Base-by-base conservation (phyloP, 2,113 vertebrate species). In the Epinephelus cyanopodus region DNA sequence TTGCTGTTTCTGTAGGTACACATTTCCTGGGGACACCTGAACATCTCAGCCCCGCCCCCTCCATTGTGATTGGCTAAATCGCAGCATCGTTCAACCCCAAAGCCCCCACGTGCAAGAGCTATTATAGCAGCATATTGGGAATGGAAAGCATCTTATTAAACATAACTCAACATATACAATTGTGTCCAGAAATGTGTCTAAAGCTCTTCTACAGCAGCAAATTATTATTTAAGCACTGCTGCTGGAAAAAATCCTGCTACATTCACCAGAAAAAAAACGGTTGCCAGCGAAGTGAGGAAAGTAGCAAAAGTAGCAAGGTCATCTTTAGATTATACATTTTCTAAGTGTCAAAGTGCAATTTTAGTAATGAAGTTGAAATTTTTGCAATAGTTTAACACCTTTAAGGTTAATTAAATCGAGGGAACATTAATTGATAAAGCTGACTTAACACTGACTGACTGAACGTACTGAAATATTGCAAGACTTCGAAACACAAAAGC, bases 251-350 rank as follows among this genome's bases (percentile, higher is more conserved):
- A 37, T 37, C 57, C 5, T 23, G 25, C 7, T 60, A 13, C 45
- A 66, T 27, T 37, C 27, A 73, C 37, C 63, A 7, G 11, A 37
- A 54, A 39, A 54, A 39, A 15, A 42, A 6, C 13, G 53, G n/a
- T 1, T 39, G 50, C n/a, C n/a, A 62, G 37, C 14, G 21, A 11
- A 23, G 7, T 53, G 4, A 72, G 42, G 4, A 72, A 65, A 58
- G 29, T 45, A 64, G 50, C 60, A 12, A 72, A 65, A 58, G 29
- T 45, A 64, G 42, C 60, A 60, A 39, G 45, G 65, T 48, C 33
- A 12, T n/a, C 52, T 18, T 60, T 12, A 19, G 2, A 53, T n/a
- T 1, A 27, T 39, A 11, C 1, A 39, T 15, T 21, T 74, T 56
- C 8, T 57, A 56, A 6, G 37, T 33, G 14, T 66, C 33, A 23